A percentile compares a stretch with the other conserved stretches of the same genome.
These are phyloP conservation scores for Caranx melampygus DNA, from an alignment of 2,113 vertebrate genomes.

Conservation along the genomic window DNA sequence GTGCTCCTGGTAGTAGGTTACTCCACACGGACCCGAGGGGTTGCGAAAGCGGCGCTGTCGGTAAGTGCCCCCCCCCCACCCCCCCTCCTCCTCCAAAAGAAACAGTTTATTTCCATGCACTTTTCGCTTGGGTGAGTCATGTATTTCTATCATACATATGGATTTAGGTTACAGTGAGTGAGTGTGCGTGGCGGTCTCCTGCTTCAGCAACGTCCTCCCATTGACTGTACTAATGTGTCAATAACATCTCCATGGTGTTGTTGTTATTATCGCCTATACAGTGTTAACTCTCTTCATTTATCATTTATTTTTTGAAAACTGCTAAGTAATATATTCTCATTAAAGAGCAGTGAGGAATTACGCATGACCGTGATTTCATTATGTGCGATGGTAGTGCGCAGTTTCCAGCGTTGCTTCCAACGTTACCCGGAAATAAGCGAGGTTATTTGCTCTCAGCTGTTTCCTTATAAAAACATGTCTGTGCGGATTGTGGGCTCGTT, in stretches of 20 bases:
- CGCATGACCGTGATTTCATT: conserved; percentile 25
- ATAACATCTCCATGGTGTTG: neutral
- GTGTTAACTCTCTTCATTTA: neutral
- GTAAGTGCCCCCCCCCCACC: conserved; percentile 35
- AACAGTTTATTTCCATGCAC: conserved; percentile 26
- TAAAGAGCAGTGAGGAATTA: neutral
- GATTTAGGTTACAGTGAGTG: conserved; percentile 21
- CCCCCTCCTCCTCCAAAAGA: neutral
- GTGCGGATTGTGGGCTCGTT: conserved; percentile 4
- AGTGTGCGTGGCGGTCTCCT: neutral
- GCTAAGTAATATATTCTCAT: neutral
- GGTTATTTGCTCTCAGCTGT: conserved; percentile 30
- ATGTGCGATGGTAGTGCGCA: conserved; percentile 38
- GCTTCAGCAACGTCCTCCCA: neutral
- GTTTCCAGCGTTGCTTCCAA: conserved; percentile 31
- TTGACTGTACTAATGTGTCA: neutral
- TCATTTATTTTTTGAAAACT: neutral
- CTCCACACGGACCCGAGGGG: neutral
- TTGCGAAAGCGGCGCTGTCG: conserved; percentile 26
- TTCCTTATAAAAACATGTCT: conserved; percentile 48
- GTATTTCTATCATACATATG: neutral
- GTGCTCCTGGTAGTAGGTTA: neutral
- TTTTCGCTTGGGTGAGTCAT: neutral
- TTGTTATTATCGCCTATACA: too few species aligned
- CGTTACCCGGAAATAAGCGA: conserved; percentile 62